Evolutionary conservation across 2,113 vertebrate genomes (phyloP).

Genomic region (Lycaon pictus): DNA sequence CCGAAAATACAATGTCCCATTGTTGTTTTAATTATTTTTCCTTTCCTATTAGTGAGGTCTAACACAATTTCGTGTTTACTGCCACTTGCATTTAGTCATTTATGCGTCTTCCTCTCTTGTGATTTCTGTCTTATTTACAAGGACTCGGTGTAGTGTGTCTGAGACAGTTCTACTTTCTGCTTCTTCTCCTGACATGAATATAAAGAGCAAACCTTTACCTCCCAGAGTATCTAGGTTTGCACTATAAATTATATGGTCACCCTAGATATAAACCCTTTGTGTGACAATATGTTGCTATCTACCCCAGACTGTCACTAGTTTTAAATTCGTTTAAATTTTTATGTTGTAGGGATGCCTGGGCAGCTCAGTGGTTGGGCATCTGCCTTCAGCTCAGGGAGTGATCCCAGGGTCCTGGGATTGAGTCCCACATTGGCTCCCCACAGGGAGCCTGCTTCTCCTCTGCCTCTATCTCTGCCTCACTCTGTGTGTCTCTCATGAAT

Average conservation of each 20-base stretch:
- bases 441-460: no score
- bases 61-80: not conserved
- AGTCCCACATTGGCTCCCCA: no score
- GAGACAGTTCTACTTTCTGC: not conserved
- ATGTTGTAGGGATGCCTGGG: not conserved
- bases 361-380: no score
- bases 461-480: no score
- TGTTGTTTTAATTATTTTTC: not conserved
- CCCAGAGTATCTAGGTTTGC: not conserved
- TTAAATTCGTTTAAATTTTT: slow-evolving; percentile 42
- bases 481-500: no score
- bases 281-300: not conserved
- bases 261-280: not conserved
- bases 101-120: not conserved
- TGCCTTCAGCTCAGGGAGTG: no score
- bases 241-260: not conserved
- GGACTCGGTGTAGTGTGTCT: not conserved
- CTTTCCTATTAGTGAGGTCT: not conserved
- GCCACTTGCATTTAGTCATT: not conserved
- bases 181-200: not conserved
- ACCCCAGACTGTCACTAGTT: not conserved
- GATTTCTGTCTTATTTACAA: not conserved
- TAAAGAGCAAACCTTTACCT: not conserved
- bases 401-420: no score
- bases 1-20: not conserved